These are phyloP conservation scores for Apistogramma diplotaenia DNA, from an alignment of 2,113 vertebrate genomes.

Conservation along the genomic window DNA sequence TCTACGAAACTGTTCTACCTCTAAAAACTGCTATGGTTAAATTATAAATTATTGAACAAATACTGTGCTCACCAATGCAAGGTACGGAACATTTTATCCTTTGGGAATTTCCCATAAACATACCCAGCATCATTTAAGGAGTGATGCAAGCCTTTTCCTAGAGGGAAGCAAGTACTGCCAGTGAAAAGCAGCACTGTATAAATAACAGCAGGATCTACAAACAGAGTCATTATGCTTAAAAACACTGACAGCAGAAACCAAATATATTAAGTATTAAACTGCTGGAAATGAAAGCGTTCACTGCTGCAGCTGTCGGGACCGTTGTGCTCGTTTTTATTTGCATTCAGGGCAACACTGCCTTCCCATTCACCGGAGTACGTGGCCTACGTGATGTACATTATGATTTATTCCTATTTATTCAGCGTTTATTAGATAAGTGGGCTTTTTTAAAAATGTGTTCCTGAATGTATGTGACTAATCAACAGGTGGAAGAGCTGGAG, in stretches of 20 bases:
- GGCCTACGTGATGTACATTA: background rate
- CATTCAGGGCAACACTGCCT: background rate
- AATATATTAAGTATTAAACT: background rate
- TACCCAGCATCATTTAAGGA: background rate
- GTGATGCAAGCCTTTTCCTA: background rate
- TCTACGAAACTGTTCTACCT: background rate
- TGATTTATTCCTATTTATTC: background rate
- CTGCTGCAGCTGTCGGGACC: background rate
- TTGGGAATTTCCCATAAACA: background rate
- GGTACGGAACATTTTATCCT: background rate
- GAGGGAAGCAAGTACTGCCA: background rate
- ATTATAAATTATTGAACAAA: background rate
- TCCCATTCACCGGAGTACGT: background rate
- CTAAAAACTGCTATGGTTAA: background rate
- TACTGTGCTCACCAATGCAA: background rate
- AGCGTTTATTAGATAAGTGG: background rate
- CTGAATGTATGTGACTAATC: background rate
- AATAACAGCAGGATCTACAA: background rate
- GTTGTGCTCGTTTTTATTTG: background rate
- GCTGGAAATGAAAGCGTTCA: background rate
- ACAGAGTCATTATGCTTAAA: background rate
- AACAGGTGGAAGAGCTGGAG: constrained; percentile 17
- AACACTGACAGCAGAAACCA: background rate
- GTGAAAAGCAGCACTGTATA: constrained; percentile 1
- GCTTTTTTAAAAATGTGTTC: background rate